Conservation (phyloP, 2,113 vertebrate species). For the Reinhardtius hippoglossoides region DNA sequence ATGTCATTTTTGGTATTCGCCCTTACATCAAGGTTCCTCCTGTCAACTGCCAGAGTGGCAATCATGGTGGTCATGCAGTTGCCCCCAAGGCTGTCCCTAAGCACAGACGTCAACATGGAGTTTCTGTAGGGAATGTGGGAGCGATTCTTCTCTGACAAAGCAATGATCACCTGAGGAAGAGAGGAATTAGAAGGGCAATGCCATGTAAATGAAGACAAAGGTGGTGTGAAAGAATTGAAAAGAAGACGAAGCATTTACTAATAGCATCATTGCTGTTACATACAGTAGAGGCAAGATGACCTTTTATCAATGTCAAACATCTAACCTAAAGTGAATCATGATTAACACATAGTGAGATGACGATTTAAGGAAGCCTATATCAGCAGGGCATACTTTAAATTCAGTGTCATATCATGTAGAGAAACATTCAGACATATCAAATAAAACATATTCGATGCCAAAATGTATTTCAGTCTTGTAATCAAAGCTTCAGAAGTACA, state of each 20-base stretch:
- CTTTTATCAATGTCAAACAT: no score
- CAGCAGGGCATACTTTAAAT: neutral
- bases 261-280: no score
- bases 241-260: no score
- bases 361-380: neutral
- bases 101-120: slow-evolving; percentile 97
- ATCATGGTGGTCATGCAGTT: slow-evolving; percentile 99
- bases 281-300: no score
- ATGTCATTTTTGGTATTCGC: neutral
- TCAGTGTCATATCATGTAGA: no score
- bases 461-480: no score
- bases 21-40: slow-evolving; percentile 87
- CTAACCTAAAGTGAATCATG: no score
- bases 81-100: slow-evolving; percentile 95
- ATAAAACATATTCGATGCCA: neutral
- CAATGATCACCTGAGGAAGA: slow-evolving; percentile 91
- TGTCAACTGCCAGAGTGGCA: slow-evolving; percentile 91
- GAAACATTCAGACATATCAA: neutral
- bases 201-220: slow-evolving; percentile 11
- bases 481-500: neutral
- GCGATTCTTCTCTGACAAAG: slow-evolving; percentile 93
- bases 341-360: neutral
- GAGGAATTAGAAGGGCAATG: neutral
- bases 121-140: slow-evolving; percentile 96
- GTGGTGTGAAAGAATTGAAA: neutral